These are phyloP conservation scores for Aethes cnicana DNA, from an alignment of 2,888 invertebrate species.

Conservation along the genomic window DNA sequence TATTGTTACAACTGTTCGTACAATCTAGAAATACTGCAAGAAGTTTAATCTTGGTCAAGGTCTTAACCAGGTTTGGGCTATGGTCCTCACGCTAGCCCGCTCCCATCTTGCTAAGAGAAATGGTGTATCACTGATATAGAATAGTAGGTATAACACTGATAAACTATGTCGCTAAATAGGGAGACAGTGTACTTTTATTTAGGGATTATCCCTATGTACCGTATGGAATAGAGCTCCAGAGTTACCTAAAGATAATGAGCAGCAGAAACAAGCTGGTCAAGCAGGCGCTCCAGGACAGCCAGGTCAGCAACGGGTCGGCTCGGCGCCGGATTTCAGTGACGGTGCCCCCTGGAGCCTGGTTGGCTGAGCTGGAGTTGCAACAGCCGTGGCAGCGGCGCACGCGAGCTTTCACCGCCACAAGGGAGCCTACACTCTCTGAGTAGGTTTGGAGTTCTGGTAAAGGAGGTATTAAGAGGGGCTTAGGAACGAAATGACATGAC, in stretches of 20 bases:
- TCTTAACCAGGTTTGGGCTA: too few relatives aligned
- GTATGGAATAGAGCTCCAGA: too few relatives aligned
- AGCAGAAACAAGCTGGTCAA: constrained; percentile 84
- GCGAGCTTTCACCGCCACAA: constrained; percentile 52
- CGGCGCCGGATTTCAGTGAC: constrained; percentile 83
- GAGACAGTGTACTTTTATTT: too few relatives aligned
- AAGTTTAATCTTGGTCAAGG: too few relatives aligned
- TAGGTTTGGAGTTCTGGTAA: constrained; percentile 57
- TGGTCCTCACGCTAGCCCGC: too few relatives aligned
- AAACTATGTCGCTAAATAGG: too few relatives aligned
- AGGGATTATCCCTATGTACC: too few relatives aligned
- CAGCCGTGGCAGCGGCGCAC: constrained; percentile 59
- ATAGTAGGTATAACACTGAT: too few relatives aligned
- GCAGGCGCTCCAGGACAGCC: constrained; percentile 85
- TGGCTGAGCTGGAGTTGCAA: constrained; percentile 54
- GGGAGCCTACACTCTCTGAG: constrained; percentile 46
- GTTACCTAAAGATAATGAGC: constrained; percentile 83
- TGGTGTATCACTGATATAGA: too few relatives aligned
- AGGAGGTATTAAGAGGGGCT: too few relatives aligned
- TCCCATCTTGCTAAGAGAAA: too few relatives aligned
- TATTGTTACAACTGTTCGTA: neutral
- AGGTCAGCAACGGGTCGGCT: constrained; percentile 80
- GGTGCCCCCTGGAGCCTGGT: constrained; percentile 82
- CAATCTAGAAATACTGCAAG: neutral
- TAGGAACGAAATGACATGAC: too few relatives aligned